These are phyloP conservation scores for Chrysogorgia sp. DNA, from an alignment of 92 coral and sea anemone genomes.

Conservation along the genomic window DNA sequence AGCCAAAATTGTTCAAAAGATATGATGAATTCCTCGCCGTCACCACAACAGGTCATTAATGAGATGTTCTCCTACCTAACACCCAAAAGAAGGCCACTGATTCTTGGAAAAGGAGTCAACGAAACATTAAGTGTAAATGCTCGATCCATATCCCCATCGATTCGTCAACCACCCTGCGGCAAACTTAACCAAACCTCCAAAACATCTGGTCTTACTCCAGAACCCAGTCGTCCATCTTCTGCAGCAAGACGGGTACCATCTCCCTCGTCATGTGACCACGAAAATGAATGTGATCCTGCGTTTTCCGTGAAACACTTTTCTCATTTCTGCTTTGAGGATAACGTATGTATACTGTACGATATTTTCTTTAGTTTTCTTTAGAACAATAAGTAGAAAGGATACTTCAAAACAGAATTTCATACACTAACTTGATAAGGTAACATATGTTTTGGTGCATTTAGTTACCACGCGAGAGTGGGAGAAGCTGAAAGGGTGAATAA, in stretches of 20 bases:
- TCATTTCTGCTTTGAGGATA: slow-evolving; percentile 93
- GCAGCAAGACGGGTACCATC: slow-evolving; percentile 76
- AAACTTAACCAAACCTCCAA: slow-evolving; percentile 54
- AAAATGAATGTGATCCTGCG: slow-evolving; percentile 48
- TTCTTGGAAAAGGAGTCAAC: not conserved
- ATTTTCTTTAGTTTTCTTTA: too few species aligned
- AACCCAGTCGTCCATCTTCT: slow-evolving; percentile 71
- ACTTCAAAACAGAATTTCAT: too few species aligned
- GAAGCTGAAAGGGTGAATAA: too few species aligned
- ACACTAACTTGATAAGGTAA: too few species aligned
- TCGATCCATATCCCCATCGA: slow-evolving; percentile 73
- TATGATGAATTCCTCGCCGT: not conserved
- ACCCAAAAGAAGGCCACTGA: slow-evolving; percentile 14
- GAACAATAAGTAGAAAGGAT: too few species aligned
- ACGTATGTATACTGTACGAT: slow-evolving; percentile 56
- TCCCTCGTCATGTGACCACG: slow-evolving; percentile 70
- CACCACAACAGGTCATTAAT: slow-evolving; percentile 20
- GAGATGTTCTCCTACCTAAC: slow-evolving; percentile 39
- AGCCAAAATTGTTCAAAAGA: not conserved
- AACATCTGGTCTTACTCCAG: slow-evolving; percentile 76
- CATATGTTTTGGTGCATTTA: too few species aligned
- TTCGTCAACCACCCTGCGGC: slow-evolving; percentile 52
- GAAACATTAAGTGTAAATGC: slow-evolving; percentile 22
- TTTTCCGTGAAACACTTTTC: slow-evolving; percentile 85
- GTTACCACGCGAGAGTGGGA: too few species aligned